Percentiles rank a stretch among this genome's conserved stretches.
Evolutionary conservation across 2,113 vertebrate genomes (phyloP).

Genomic region (Pionites leucogaster): DNA sequence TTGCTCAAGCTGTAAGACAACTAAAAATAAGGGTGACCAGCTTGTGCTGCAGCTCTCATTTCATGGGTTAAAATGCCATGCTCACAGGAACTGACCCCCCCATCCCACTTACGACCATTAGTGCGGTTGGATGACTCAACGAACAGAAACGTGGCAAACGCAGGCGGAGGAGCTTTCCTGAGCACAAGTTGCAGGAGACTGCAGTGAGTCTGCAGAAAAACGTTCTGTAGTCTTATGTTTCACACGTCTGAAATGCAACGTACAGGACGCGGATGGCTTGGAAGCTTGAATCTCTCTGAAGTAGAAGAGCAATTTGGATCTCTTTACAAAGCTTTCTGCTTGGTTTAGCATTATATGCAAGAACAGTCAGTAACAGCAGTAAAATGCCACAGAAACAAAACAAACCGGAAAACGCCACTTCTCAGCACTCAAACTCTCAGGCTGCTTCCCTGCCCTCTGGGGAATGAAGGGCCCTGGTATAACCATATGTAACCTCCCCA

Average conservation of each 20-base stretch:
- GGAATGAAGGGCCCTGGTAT: background rate
- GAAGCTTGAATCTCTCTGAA: background rate
- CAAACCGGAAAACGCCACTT: background rate
- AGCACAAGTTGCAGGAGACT: background rate
- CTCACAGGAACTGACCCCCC: slow-evolving; percentile 21
- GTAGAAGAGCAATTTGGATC: background rate
- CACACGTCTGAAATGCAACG: background rate
- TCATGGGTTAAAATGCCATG: background rate
- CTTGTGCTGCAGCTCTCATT: slow-evolving; percentile 50
- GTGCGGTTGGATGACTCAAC: background rate
- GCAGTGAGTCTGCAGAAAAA: background rate
- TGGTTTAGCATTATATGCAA: background rate
- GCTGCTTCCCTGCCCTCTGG: background rate
- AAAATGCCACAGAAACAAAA: background rate
- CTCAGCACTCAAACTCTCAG: background rate
- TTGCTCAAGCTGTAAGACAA: background rate
- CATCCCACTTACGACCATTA: background rate
- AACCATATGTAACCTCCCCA: fast-evolving
- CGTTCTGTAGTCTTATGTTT: background rate
- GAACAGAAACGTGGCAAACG: background rate
- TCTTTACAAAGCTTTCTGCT: background rate
- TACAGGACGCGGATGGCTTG: background rate
- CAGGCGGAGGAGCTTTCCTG: background rate
- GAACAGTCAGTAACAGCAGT: background rate
- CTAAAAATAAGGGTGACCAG: background rate